Percentiles rank a stretch among this genome's conserved stretches.
Evolutionary conservation across 2,113 vertebrate species (phyloP).

Genomic region (Catharus minimus): DNA sequence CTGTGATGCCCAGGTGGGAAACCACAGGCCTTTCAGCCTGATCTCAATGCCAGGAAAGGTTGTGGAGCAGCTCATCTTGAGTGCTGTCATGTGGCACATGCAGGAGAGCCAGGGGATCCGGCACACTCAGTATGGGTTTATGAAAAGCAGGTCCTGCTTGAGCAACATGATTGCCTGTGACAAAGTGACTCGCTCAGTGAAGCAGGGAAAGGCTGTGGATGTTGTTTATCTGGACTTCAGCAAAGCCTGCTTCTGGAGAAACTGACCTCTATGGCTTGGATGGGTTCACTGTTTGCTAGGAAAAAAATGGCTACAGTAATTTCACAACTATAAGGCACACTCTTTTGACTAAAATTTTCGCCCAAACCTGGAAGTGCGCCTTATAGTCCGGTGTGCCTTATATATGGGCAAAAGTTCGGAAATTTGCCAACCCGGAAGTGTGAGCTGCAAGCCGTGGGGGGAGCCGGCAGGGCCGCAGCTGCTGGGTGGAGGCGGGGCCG

Average conservation of each 20-base stretch:
- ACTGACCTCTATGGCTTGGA: neutral
- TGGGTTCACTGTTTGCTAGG: rapidly evolving
- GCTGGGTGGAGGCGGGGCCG: no score
- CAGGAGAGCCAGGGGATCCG: neutral
- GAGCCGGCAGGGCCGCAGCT: no score
- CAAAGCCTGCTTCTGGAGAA: neutral
- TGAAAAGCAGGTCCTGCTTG: neutral
- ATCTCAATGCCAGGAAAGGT: neutral
- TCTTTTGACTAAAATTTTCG: no score
- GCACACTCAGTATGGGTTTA: neutral
- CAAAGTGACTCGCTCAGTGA: neutral
- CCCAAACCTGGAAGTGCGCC: no score
- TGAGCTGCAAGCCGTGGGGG: no score
- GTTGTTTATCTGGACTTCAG: neutral
- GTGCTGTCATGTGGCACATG: neutral
- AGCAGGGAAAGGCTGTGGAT: neutral
- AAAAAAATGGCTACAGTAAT: neutral
- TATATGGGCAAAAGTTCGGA: no score
- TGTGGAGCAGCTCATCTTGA: neutral
- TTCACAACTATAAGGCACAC: no score
- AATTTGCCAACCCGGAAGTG: no score
- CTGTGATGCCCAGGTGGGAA: neutral
- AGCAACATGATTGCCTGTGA: neutral
- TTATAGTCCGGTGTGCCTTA: no score
- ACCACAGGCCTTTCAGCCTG: neutral